These are phyloP conservation scores for Syngnathus floridae DNA, from an alignment of 2,113 vertebrate genomes.

Conservation along the genomic window DNA sequence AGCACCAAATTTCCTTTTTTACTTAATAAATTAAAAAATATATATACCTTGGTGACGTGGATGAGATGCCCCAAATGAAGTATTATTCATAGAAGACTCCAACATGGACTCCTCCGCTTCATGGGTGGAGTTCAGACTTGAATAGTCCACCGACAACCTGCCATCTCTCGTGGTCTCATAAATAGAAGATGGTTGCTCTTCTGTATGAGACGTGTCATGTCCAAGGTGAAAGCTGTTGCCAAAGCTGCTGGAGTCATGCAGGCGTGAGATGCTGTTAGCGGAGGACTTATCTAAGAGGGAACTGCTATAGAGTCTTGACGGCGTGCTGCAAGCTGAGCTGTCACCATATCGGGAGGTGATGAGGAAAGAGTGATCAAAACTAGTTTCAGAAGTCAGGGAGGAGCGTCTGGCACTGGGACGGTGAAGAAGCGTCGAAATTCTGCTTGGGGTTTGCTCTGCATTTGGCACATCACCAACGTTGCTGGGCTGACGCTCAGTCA, in stretches of 20 bases:
- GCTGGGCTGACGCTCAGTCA: conserved; percentile 29
- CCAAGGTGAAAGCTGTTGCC: conserved; percentile 31
- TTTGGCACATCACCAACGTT: conserved; percentile 16
- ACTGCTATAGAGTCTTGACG: conserved; percentile 26
- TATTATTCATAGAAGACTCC: conserved; percentile 53
- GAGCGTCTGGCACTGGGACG: conserved; percentile 33
- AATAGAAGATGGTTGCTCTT: conserved; percentile 26
- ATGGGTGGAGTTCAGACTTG: conserved; percentile 40
- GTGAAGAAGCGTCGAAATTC: conserved; percentile 4
- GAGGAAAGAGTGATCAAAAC: background rate
- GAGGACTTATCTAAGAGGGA: conserved; percentile 37
- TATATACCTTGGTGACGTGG: conserved; percentile 32
- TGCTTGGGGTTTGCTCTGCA: conserved; percentile 14
- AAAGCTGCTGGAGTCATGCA: conserved; percentile 36
- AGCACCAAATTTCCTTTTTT: background rate
- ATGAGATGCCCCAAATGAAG: conserved; percentile 23
- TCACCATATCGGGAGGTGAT: conserved; percentile 30
- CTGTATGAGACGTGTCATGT: conserved; percentile 18
- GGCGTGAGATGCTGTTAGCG: conserved; percentile 20
- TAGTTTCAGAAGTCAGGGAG: conserved; percentile 1
- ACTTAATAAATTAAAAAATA: background rate
- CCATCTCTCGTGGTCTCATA: conserved; percentile 42
- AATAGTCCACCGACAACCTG: conserved; percentile 34
- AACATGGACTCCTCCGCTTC: conserved; percentile 42
- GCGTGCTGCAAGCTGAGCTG: conserved; percentile 23